Evolutionary conservation across 1,140 invertebrate genomes (phyloP).

Genomic region (Drosophila nikananu): DNA sequence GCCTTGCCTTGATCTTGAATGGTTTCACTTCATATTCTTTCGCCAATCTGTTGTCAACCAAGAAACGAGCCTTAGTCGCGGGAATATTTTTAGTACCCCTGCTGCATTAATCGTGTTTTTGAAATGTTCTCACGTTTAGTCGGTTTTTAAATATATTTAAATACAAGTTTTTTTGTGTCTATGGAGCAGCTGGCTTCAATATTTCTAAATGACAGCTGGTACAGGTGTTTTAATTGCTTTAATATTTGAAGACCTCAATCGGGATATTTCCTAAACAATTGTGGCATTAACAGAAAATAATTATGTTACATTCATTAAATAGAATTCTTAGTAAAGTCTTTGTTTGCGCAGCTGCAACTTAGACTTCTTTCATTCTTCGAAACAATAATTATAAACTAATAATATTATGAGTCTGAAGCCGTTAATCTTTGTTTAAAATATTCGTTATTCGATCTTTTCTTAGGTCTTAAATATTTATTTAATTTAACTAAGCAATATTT

Average conservation of each 20-base stretch:
- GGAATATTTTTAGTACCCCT: conserved; percentile 72
- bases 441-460: not conserved
- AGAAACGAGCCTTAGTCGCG: conserved; percentile 34
- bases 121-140: conserved; percentile 24
- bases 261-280: conserved; percentile 9
- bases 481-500: not conserved
- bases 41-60: conserved; percentile 74
- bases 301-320: conserved; percentile 11
- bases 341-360: not conserved
- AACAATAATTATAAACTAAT: not conserved
- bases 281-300: not conserved
- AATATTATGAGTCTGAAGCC: not conserved
- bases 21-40: conserved; percentile 46
- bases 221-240: conserved; percentile 31
- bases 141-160: not conserved
- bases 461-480: too few species aligned
- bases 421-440: not conserved
- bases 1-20: conserved; percentile 76
- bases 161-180: conserved; percentile 1
- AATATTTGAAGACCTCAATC: conserved; percentile 10
- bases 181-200: conserved; percentile 8
- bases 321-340: not conserved
- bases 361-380: not conserved
- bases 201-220: conserved; percentile 5
- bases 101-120: conserved; percentile 41